Percentiles rank a stretch among this genome's conserved stretches.
Evolutionary conservation across 2,888 invertebrate genomes (phyloP).

Genomic region (Tenodera sinensis): DNA sequence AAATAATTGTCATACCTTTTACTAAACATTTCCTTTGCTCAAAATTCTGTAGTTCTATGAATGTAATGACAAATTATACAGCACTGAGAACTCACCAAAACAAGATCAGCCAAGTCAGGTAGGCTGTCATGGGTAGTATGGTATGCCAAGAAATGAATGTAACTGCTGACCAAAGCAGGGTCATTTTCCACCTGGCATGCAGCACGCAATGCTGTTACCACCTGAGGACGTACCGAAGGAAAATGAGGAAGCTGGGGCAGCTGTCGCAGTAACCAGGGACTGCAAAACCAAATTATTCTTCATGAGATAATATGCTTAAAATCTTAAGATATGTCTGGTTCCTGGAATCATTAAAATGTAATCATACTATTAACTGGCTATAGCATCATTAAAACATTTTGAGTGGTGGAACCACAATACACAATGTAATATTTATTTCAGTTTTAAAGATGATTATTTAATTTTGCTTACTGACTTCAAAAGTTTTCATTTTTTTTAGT

Average conservation of each 20-base stretch:
- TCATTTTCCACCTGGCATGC: conserved; percentile 90
- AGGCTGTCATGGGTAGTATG: conserved; percentile 66
- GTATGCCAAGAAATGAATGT: conserved; percentile 77
- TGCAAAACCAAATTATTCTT: conserved; percentile 34
- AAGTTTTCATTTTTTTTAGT: too few relatives aligned
- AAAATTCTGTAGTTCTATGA: too few relatives aligned
- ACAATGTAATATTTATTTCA: too few relatives aligned
- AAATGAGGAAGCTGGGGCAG: conserved; percentile 79
- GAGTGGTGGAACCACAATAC: too few relatives aligned
- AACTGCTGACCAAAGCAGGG: conserved; percentile 75
- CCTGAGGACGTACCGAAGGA: conserved; percentile 62
- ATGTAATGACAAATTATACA: background rate
- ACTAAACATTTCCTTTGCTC: too few relatives aligned
- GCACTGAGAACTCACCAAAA: conserved; percentile 28
- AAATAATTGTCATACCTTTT: too few relatives aligned
- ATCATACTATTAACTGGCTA: too few relatives aligned
- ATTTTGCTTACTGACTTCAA: too few relatives aligned
- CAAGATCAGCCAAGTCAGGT: conserved; percentile 64
- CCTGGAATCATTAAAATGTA: too few relatives aligned
- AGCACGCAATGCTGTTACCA: conserved; percentile 69
- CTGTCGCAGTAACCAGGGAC: conserved; percentile 57
- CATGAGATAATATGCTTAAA: background rate
- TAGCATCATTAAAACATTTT: too few relatives aligned
- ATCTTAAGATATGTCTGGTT: too few relatives aligned
- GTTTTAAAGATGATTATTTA: too few relatives aligned